Conservation (phyloP, 2,888 invertebrate genomes). For the Harpalus rufipes region DNA sequence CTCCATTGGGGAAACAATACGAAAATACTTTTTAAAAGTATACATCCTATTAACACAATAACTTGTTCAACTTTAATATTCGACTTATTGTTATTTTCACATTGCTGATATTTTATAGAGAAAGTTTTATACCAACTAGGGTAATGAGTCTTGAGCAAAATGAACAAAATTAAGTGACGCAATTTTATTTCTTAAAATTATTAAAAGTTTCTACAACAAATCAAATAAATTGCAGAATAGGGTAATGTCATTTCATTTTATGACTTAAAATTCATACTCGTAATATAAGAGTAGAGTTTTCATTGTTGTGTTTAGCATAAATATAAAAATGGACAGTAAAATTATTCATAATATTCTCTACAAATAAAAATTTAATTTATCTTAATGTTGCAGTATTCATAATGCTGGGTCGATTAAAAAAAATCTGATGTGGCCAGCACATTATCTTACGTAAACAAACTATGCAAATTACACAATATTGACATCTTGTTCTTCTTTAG, state of each 20-base stretch:
- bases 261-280: background rate
- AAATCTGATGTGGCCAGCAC: too few relatives aligned
- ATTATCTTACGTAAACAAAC: too few relatives aligned
- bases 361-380: too few relatives aligned
- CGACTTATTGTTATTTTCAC: conserved; percentile 53
- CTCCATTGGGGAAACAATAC: conserved; percentile 54
- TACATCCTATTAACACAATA: conserved; percentile 38
- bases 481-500: too few relatives aligned
- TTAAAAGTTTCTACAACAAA: background rate
- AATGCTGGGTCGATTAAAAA: too few relatives aligned
- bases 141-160: background rate
- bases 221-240: background rate
- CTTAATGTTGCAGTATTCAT: too few relatives aligned
- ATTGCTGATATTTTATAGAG: background rate
- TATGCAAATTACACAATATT: too few relatives aligned
- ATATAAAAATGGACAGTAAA: background rate
- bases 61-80: conserved; percentile 55
- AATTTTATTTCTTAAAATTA: background rate
- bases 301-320: background rate
- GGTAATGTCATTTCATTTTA: background rate
- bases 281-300: background rate
- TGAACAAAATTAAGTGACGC: background rate
- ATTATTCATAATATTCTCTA: too few relatives aligned
- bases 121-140: background rate
- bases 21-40: conserved; percentile 57